Percentiles rank a stretch among this genome's conserved stretches.
phyloP scores from a whole-genome alignment of 2,113 vertebrate genomes.

The Atlantisia rogersi region DNA sequence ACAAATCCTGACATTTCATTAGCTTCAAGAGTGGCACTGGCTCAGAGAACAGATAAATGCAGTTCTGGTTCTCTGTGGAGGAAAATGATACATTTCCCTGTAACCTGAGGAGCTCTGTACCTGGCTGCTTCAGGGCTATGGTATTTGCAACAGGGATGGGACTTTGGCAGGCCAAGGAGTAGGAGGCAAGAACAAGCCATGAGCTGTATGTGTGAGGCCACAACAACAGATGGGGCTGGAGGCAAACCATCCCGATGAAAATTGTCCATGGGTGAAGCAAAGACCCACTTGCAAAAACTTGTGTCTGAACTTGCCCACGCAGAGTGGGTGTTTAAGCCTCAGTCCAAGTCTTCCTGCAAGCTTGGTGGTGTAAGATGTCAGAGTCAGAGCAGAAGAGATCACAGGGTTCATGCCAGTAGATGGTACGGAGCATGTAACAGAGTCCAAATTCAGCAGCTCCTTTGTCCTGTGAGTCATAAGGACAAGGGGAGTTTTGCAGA shows the following conservation, averaged over 20 bases:
- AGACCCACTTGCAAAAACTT: slow-evolving; percentile 3
- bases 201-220: not conserved
- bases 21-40: not conserved
- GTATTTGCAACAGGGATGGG: not conserved
- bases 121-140: not conserved
- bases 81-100: not conserved
- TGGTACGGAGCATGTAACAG: not conserved
- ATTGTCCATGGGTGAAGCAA: slow-evolving; percentile 11
- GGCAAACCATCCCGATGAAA: not conserved
- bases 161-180: not conserved
- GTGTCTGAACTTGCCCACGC: slow-evolving; percentile 5
- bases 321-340: not conserved
- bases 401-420: not conserved
- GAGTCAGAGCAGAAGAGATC: slow-evolving; percentile 2
- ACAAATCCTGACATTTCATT: not conserved
- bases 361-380: not conserved
- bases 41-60: not conserved
- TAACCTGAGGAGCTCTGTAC: not conserved
- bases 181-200: slow-evolving; percentile 27
- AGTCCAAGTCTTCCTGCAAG: not conserved
- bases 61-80: not conserved
- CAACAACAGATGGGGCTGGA: slow-evolving; percentile 8
- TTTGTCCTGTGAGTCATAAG: not conserved
- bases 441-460: not conserved
- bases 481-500: not conserved